These are phyloP conservation scores for Bombus breviceps DNA, from an alignment of 1,140 invertebrate species.

Conservation along the genomic window DNA sequence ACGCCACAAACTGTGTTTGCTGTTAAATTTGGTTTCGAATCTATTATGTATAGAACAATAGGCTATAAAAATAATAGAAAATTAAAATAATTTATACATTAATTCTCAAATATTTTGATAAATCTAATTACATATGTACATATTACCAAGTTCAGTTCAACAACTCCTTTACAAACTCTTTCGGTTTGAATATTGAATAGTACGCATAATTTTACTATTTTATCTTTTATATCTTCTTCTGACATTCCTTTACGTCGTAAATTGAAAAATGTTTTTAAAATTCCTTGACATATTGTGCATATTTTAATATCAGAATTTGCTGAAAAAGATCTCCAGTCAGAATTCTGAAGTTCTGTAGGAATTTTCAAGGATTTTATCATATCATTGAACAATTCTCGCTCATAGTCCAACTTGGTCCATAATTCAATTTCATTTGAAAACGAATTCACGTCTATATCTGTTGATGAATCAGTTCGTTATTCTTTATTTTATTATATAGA, in stretches of 20 bases:
- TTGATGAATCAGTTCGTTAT: neutral
- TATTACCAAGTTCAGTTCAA: conserved; percentile 83
- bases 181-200: conserved; percentile 83
- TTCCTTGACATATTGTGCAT: conserved; percentile 83
- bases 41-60: conserved; percentile 84
- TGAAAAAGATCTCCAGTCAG: conserved; percentile 54
- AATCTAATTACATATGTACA: neutral
- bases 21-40: conserved; percentile 79
- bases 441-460: conserved; percentile 11
- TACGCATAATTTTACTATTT: conserved; percentile 81
- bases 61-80: conserved; percentile 78
- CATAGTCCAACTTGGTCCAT: conserved; percentile 58
- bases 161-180: conserved; percentile 84
- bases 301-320: conserved; percentile 62
- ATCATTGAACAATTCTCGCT: conserved; percentile 55
- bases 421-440: conserved; percentile 68
- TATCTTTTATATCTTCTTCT: conserved; percentile 74
- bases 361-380: conserved; percentile 62
- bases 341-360: conserved; percentile 57
- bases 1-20: conserved; percentile 83
- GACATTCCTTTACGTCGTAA: conserved; percentile 75
- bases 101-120: neutral
- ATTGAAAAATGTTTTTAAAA: conserved; percentile 78
- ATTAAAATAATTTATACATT: neutral
- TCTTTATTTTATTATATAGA: neutral